A percentile compares a stretch with the other conserved stretches of the same genome.
phyloP scores from a whole-genome alignment of 2,113 vertebrate species.

The Zosterops japonicus region DNA sequence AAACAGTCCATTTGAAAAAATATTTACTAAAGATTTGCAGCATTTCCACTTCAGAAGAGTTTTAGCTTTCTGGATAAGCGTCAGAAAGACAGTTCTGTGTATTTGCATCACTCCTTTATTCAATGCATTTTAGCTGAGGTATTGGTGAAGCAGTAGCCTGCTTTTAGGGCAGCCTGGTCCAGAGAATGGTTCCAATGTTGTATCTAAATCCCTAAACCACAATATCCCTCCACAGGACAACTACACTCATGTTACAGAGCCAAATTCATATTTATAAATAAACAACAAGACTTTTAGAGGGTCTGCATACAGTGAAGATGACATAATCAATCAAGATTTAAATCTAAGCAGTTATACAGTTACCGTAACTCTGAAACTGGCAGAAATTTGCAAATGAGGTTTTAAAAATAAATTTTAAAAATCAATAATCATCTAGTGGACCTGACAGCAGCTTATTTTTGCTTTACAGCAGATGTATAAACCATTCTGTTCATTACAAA shows the following conservation, averaged over 20 bases:
- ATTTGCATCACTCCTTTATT: background rate
- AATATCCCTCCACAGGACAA: background rate
- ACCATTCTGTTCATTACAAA: background rate
- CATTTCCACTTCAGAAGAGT: background rate
- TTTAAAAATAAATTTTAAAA: background rate
- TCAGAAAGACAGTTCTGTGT: background rate
- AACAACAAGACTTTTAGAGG: background rate
- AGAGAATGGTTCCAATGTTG: background rate
- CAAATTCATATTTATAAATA: background rate
- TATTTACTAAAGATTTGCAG: background rate
- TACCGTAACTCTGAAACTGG: background rate
- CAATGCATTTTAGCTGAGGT: background rate
- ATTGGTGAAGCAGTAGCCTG: background rate
- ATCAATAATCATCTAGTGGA: background rate
- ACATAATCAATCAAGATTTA: background rate
- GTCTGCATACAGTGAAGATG: background rate
- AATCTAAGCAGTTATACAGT: background rate
- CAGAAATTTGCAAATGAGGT: background rate
- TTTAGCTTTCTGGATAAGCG: background rate
- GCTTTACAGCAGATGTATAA: background rate
- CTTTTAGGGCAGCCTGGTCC: background rate
- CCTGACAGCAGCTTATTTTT: background rate
- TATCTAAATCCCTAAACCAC: background rate
- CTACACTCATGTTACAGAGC: background rate
- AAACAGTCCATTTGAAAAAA: background rate